Evolutionary conservation across 2,888 invertebrate genomes (phyloP), one percentile per base, ranked within the genome.

Genomic region (Spialia ferax): DNA sequence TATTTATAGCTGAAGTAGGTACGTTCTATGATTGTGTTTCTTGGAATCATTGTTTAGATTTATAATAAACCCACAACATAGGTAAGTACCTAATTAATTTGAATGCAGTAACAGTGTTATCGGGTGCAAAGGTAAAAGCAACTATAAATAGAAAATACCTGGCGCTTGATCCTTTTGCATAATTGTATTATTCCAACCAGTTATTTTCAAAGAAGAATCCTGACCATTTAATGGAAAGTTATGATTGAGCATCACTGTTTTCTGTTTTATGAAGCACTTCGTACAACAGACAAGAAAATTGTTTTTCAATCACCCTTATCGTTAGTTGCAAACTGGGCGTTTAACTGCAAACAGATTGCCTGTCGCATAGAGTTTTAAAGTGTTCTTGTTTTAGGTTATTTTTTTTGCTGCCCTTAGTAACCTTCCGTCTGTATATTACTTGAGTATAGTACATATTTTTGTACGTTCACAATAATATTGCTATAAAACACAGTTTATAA

Each of bases 241-340:
- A 61, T 48, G 29, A 61, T 48, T 48, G 20, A 50, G 45, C 61
- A 29, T 29, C 48, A 32, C 48, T 45, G 26, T 29, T 29, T 7
- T 29, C 48, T 45, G 26, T 29, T 29, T 7, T 29, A 15, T 48
- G 13, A 48, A 60, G 13, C 61, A 5, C 29, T 61, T 26, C 29
- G 11, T 29, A 20, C 18, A 75, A 75, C 77, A 63, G 52, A 57
- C 10, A 20, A 69, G 71, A 64, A 69, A 71, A 69, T 69, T 70
- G 67, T 71, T 66, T 70, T 71, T 71, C 70, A 69, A 71, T 69
- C 71, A 71, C 65, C 50, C 55, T 70, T 69, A 70, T 68, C 69
- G 66, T 42, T 42, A 63, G 59, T 63, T 68, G 61, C 70, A 64
- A 70, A 69, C 63, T 62, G 26, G 52, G 50, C 56, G 52, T 61